Conservation (phyloP, 2,888 invertebrate genomes). For the Lasioglossum leucozonium region DNA sequence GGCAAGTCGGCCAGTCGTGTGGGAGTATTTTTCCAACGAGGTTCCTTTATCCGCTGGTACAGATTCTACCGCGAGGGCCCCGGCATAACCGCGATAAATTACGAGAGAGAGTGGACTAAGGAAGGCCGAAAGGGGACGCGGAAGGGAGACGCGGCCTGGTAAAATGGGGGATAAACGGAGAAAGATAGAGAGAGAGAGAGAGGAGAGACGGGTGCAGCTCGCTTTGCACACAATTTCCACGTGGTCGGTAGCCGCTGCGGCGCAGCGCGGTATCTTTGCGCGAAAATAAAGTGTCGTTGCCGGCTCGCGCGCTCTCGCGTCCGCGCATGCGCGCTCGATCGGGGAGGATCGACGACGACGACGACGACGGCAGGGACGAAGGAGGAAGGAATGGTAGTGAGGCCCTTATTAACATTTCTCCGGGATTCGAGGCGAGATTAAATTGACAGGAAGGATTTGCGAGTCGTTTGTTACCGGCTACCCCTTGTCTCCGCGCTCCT, state of each 20-base stretch:
- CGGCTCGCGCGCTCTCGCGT: constrained; percentile 56
- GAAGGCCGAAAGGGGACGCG: constrained; percentile 56
- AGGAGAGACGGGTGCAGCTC: constrained; percentile 55
- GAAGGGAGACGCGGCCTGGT: neutral
- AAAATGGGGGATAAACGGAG: neutral
- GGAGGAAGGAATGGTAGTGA: constrained; percentile 76
- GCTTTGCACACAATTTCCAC: constrained; percentile 81
- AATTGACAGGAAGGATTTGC: constrained; percentile 85
- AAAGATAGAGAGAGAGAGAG: constrained; percentile 39
- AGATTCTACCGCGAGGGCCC: constrained; percentile 62
- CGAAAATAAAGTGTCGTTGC: constrained; percentile 74
- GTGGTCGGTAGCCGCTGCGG: constrained; percentile 47
- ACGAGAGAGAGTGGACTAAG: constrained; percentile 74
- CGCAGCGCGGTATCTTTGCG: constrained; percentile 73
- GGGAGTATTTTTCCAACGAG: constrained; percentile 51
- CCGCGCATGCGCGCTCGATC: constrained; percentile 38
- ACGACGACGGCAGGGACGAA: constrained; percentile 28
- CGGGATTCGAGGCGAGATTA: constrained; percentile 84
- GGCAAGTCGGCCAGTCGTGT: constrained; percentile 5
- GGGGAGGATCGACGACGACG: constrained; percentile 4
- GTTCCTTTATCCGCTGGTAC: constrained; percentile 62
- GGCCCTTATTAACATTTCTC: constrained; percentile 84
- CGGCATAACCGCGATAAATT: constrained; percentile 74
- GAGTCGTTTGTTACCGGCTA: constrained; percentile 83
- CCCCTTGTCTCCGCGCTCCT: constrained; percentile 39